Base-by-base conservation (phyloP, 2,797 vertebrate genomes). In the Poecilia wingei region DNA sequence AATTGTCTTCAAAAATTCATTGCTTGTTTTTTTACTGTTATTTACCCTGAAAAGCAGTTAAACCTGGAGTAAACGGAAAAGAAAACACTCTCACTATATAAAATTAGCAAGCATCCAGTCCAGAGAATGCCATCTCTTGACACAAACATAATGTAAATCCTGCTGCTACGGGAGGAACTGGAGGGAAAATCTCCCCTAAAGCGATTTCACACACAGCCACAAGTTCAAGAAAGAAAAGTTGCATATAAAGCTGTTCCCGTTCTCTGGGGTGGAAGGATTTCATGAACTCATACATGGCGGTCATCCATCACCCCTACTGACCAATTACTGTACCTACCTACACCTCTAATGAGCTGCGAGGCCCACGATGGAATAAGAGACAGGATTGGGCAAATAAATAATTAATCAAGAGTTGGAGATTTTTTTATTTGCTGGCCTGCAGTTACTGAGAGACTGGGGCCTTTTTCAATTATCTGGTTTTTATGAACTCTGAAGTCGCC, bases 371-470 rank as follows among this genome's bases (percentile, higher is more conserved):
- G 92, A 94, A 94, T 83, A 86, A 84, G 87, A 88, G 88, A 95
- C 89, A 78, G 92, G 95, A 87, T 82, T 31, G 61, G 86, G 78
- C 57, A 74, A 75, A 85, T 90, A 88, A 89, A 92, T 91, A 89
- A 94, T 96, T 95, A 89, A 93, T 87, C 84, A 88, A 70, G 78
- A 59, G 74, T 89, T 92, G 94, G 93, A 89, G 89, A 89, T 93
- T 93, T 93, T 93, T 94, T 93, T 94, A 94, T 96, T 95, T 94
- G 87, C 86, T 94, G 31, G 71, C 84, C 90, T 83, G 90, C 87
- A 89, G 87, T 89, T 88, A 53, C 59, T 86, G 79, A 78, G 79
- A 84, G 70, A 75, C 76, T 33, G 81, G 81, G 85, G 85, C 81
- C 51, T 70, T 84, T 91, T 91, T 91, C 82, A 89, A 89, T 91